Evolutionary conservation across 2,113 vertebrate species (phyloP).

Genomic region (Pseudorectes ferrugineus): DNA sequence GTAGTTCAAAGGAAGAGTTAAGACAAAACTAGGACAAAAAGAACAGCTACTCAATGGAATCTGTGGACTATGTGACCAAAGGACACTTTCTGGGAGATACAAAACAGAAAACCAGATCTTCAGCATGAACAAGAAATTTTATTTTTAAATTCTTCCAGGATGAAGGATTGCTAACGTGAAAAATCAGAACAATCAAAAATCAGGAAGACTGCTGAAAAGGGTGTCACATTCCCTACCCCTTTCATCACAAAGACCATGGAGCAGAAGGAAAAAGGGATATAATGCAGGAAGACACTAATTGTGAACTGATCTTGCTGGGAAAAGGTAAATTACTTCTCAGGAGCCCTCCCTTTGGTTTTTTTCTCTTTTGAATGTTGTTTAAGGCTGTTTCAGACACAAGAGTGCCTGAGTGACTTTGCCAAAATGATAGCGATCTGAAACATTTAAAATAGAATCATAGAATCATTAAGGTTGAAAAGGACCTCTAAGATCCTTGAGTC

Average conservation of each 20-base stretch:
- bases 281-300: neutral
- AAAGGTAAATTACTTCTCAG: neutral
- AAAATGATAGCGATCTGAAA: neutral
- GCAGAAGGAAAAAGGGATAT: neutral
- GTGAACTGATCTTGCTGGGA: neutral
- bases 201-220: neutral
- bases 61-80: neutral
- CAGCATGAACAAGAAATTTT: neutral
- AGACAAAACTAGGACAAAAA: neutral
- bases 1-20: neutral
- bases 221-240: neutral
- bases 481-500: neutral
- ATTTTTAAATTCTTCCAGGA: neutral
- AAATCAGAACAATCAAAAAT: neutral
- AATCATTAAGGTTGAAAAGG: neutral
- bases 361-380: neutral
- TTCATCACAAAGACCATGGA: neutral
- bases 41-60: neutral
- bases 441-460: neutral
- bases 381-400: neutral
- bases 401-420: neutral
- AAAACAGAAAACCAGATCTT: neutral
- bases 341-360: neutral
- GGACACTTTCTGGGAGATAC: neutral
- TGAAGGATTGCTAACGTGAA: neutral